A percentile compares a stretch with the other conserved stretches of the same genome.
phyloP scores from a whole-genome alignment of 2,888 invertebrate genomes.

The Ectobius pallidus region DNA sequence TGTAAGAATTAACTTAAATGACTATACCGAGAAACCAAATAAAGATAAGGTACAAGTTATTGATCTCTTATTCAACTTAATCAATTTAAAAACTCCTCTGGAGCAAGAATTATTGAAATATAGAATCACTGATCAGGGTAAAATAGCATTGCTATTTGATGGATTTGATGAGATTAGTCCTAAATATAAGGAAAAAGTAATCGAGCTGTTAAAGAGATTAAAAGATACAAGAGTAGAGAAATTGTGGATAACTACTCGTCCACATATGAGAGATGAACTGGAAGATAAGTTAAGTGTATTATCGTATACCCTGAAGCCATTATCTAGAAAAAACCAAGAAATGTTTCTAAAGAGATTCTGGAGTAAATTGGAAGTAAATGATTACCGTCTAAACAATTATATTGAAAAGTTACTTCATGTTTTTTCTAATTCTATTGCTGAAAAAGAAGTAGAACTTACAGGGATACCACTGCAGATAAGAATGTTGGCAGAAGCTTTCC shows the following conservation, averaged over 20 bases:
- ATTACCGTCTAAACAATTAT: not conserved
- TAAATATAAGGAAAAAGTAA: not conserved
- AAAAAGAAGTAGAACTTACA: not conserved
- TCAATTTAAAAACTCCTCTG: not conserved
- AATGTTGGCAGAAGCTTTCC: conserved; percentile 24
- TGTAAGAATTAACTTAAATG: not conserved
- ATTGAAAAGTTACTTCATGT: conserved; percentile 1
- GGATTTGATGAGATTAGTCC: conserved; percentile 40
- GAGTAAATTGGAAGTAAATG: not conserved
- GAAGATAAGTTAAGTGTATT: conserved; percentile 12
- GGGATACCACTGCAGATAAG: conserved; percentile 28
- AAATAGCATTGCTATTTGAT: conserved; percentile 35
- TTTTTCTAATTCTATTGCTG: not conserved
- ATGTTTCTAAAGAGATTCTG: conserved; percentile 22
- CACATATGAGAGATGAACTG: conserved; percentile 11
- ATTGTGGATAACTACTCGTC: conserved; percentile 35
- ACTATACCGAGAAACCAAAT: not conserved
- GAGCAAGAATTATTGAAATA: conserved; percentile 6
- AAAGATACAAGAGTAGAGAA: not conserved
- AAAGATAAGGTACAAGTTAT: not conserved
- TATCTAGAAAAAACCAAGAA: conserved; percentile 23
- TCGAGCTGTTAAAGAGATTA: conserved; percentile 9
- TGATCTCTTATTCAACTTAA: not conserved
- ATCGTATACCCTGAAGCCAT: conserved; percentile 21
- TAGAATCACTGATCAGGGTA: not conserved